A percentile compares a stretch with the other conserved stretches of the same genome.
Conservation (phyloP, 2,113 vertebrate genomes). For the Dipodomys merriami region DNA sequence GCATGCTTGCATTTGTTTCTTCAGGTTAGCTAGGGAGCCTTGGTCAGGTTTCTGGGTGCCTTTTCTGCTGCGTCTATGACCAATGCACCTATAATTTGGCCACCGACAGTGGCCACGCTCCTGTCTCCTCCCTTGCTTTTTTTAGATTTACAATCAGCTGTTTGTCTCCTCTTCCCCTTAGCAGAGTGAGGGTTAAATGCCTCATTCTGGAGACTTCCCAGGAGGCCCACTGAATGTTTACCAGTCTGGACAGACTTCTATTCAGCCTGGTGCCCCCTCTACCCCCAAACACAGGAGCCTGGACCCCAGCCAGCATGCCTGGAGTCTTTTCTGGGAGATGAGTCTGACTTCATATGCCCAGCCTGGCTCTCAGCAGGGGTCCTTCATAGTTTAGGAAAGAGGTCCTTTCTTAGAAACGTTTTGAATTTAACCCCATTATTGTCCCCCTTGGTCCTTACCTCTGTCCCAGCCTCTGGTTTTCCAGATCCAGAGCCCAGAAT, state of each 20-base stretch:
- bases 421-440: background rate
- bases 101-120: background rate
- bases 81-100: no score
- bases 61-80: no score
- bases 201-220: constrained; percentile 43
- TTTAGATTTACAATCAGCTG: constrained; percentile 14
- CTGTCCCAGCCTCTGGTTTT: background rate
- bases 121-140: constrained; percentile 23
- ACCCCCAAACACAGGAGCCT: background rate
- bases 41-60: background rate
- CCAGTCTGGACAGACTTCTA: constrained; percentile 66
- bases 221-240: constrained; percentile 70
- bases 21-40: background rate
- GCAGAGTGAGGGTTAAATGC: constrained; percentile 64
- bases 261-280: constrained; percentile 54
- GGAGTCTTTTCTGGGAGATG: constrained; percentile 43
- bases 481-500: background rate
- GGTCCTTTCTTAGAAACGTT: background rate
- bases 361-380: background rate
- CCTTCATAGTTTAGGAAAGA: constrained; percentile 35
- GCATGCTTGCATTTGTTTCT: background rate
- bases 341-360: background rate
- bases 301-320: constrained; percentile 55
- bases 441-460: background rate
- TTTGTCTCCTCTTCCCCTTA: background rate